Evolutionary conservation across 2,113 vertebrate genomes (phyloP).

Genomic region (Pangasianodon gigas): DNA sequence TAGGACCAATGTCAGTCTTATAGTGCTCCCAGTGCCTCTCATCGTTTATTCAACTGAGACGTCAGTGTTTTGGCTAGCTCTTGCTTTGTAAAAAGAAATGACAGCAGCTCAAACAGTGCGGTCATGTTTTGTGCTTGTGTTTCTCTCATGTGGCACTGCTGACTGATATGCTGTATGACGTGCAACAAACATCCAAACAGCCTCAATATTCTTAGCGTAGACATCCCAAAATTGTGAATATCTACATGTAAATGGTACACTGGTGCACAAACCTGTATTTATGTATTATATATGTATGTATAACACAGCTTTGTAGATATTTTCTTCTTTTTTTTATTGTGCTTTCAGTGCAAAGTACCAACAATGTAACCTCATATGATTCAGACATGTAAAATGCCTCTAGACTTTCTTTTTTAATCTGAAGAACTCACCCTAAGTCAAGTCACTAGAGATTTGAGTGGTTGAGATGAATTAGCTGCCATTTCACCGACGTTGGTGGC

Average conservation of each 20-base stretch:
- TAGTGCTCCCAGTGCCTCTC: slow-evolving; percentile 9
- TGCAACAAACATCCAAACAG: slow-evolving; percentile 38
- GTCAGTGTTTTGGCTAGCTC: slow-evolving; percentile 22
- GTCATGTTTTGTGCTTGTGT: slow-evolving; percentile 35
- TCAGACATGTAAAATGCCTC: slow-evolving; percentile 19
- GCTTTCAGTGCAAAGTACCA: slow-evolving; percentile 11
- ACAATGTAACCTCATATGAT: slow-evolving; percentile 8
- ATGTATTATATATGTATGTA: not conserved
- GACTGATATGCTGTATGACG: slow-evolving; percentile 33
- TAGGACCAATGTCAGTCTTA: slow-evolving; percentile 20
- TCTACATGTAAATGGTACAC: not conserved
- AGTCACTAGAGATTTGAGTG: slow-evolving; percentile 21
- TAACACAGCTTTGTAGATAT: not conserved
- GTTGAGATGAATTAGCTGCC: slow-evolving; percentile 54
- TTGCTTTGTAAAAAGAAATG: slow-evolving; percentile 39
- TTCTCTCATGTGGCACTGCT: slow-evolving; percentile 42
- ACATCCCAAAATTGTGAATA: slow-evolving; percentile 27
- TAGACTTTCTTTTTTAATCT: slow-evolving; percentile 20
- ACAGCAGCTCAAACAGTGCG: slow-evolving; percentile 28
- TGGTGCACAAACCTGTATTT: slow-evolving; percentile 22
- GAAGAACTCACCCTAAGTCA: not conserved
- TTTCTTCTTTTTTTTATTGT: not conserved
- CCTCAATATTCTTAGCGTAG: slow-evolving; percentile 32
- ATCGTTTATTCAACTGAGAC: slow-evolving; percentile 30
- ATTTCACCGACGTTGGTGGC: slow-evolving; percentile 55